Conservation (phyloP, 2,888 invertebrate species). For the Teleogryllus oceanicus region DNA sequence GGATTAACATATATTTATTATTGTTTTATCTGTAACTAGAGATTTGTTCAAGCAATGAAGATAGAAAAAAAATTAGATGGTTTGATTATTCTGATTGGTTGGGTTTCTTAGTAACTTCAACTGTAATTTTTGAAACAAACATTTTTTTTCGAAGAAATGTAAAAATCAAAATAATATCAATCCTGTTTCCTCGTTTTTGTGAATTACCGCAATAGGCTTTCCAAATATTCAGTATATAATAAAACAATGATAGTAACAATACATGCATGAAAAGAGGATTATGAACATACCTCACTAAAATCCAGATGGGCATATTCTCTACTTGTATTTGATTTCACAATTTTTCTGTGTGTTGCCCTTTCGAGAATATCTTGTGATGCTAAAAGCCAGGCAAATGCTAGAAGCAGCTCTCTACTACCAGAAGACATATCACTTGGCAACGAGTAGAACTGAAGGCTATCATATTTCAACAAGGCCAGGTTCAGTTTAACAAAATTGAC, state of each 20-base stretch:
- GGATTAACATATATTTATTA: too few species aligned
- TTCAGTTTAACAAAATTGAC: slow-evolving; percentile 44
- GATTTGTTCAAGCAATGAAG: too few species aligned
- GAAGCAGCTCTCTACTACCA: slow-evolving; percentile 44
- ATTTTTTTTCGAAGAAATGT: too few species aligned
- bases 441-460: slow-evolving; percentile 45
- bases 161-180: too few species aligned
- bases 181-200: too few species aligned
- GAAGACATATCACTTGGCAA: slow-evolving; percentile 40
- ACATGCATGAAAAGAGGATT: slow-evolving; percentile 23
- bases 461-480: slow-evolving; percentile 45
- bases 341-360: slow-evolving; percentile 39
- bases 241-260: not conserved
- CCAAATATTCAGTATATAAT: not conserved
- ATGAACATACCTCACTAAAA: not conserved
- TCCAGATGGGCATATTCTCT: slow-evolving; percentile 41
- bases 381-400: slow-evolving; percentile 47
- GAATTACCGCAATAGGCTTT: too few species aligned
- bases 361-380: slow-evolving; percentile 42
- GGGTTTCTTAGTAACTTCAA: too few species aligned
- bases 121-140: too few species aligned
- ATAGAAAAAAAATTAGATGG: too few species aligned
- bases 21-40: too few species aligned
- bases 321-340: slow-evolving; percentile 41
- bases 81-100: too few species aligned